Evolutionary conservation across 2,888 invertebrate genomes (phyloP).

Genomic region (Clanis bilineata): DNA sequence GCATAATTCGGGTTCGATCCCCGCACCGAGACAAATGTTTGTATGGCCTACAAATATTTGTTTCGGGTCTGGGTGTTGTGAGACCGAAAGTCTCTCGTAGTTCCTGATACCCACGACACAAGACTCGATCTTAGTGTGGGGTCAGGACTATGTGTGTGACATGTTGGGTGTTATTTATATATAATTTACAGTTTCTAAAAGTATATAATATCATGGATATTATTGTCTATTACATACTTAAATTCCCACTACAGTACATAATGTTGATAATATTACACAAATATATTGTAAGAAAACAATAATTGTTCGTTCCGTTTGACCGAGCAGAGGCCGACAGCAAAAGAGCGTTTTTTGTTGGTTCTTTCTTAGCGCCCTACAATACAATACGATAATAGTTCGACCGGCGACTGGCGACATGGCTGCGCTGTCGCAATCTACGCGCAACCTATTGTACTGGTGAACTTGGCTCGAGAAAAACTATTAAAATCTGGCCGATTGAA

Average conservation of each 20-base stretch:
- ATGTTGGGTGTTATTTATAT: too few relatives aligned
- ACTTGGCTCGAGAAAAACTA: conserved; percentile 9
- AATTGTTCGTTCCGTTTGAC: neutral
- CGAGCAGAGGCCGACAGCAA: neutral
- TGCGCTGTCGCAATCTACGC: neutral
- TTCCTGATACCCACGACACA: too few relatives aligned
- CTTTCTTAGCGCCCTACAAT: conserved; percentile 1
- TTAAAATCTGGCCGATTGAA: neutral
- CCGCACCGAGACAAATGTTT: too few relatives aligned
- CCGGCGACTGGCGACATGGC: neutral
- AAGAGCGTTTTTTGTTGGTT: neutral
- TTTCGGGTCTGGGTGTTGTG: too few relatives aligned
- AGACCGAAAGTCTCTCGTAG: too few relatives aligned
- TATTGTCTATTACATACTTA: too few relatives aligned
- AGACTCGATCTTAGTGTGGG: too few relatives aligned
- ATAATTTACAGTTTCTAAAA: too few relatives aligned
- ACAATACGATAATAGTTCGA: conserved; percentile 8
- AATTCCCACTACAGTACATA: neutral
- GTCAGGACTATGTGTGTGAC: too few relatives aligned
- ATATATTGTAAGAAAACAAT: neutral
- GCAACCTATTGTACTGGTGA: conserved; percentile 3
- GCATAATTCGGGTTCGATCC: too few relatives aligned
- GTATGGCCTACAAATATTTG: too few relatives aligned
- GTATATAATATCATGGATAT: too few relatives aligned
- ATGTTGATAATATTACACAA: neutral